Base-by-base conservation (phyloP, 2,888 invertebrate species). In the Dromius quadrimaculatus region DNA sequence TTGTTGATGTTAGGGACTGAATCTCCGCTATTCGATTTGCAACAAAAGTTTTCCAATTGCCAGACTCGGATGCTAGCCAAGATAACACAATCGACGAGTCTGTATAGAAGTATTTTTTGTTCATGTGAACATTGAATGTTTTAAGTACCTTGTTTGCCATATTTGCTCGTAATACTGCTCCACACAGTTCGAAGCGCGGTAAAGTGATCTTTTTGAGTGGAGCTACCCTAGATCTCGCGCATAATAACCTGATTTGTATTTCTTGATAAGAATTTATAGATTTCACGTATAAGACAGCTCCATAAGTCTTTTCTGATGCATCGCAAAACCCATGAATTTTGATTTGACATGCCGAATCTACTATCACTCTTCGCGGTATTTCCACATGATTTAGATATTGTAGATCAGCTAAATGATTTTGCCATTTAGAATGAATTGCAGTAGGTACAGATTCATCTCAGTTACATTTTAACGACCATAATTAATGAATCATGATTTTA, bases 361-460 rank as follows among this genome's bases (percentile, higher is more conserved):
- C 2, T n/a, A 38, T 38, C 3, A 38, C 38, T 6, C 13, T n/a
- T n/a, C 38, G 38, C 13, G 38, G 38, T 6, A 38, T 38, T 11
- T 38, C 13, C 3, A 38, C 2, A n/a, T 9, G 9, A n/a, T 38
- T 38, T 38, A 38, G n/a, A 38, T 38, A 3, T 11, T 38, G 9
- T n/a, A 38, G n/a, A 8, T 38, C 5, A 6, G 38, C 3, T 38
- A 38, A 8, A 38, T 38, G n/a, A 38, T 38, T 38, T 6, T n/a
- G 38, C 38, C 38, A 38, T 38, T n/a, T 38, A 8, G 38, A 8
- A n/a, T n/a, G n/a, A 13, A 47, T 19, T 19, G 2, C 15, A 28
- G 9, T 15, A 5, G 63, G 54, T 9, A 72, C 20, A 2, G 20
- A 15, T 9, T 72, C 59, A 19, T 71, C 71, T 71, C 71, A 71